Evolutionary conservation across 2,113 vertebrate genomes (phyloP), one percentile per base, ranked within the genome.

Genomic region (Chlamydotis undulata): DNA sequence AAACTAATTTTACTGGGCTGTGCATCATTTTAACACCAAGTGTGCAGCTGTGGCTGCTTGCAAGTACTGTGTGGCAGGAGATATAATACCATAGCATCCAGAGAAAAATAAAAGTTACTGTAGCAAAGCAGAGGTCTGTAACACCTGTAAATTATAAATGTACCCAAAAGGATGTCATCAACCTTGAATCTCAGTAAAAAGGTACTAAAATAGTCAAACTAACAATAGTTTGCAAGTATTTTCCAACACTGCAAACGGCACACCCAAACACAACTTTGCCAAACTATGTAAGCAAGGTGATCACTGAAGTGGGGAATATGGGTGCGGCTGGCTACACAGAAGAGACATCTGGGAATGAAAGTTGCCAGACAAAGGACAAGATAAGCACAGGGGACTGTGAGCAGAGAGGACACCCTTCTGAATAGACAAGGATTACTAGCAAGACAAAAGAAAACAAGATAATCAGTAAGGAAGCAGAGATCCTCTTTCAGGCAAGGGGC

Each of bases 241-340:
- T 93, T 68, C 15, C 50, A 59, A 64, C 7, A 35, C 4, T 64
- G 5, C 6, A 77, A 77, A n/a, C 26, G 16, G 14, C 28, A 69
- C 16, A 60, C 16, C 12, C 12, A 76, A 71, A 67, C 28, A 53
- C 1, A 68, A 26, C 18, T 77, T 84, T 64, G 29, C 24, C 25
- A 39, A 53, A 43, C 11, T 64, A 4, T 11, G 24, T 29, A 4
- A 73, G 12, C 13, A 55, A 47, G 7, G 14, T 50, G 19, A 80
- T 55, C 53, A 55, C 7, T 2, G 1, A 47, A 24, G 7, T 6
- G 7, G 8, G 12, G 78, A 69, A n/a, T 35, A 39, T 0, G 5
- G 15, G 19, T 35, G 10, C 25, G 61, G 16, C 7, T 76, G 78
- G 16, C 7, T 76, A 74, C 45, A 60, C 16, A 71, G n/a, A 81